phyloP scores from a whole-genome alignment of 2,113 vertebrate genomes.

The Tenrec ecaudatus region DNA sequence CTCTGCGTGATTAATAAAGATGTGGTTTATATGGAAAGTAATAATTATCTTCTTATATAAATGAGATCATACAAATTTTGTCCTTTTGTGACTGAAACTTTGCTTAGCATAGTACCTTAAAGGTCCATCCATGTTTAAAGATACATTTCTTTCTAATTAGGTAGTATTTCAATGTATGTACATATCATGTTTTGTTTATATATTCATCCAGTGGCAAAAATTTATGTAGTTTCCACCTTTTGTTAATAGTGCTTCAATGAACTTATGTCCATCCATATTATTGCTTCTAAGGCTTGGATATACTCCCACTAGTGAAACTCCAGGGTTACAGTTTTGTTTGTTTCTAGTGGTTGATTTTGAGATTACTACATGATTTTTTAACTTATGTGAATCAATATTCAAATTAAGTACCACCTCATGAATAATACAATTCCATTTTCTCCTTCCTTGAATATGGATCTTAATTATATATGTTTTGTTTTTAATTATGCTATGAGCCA shows the following conservation, averaged over 20 bases:
- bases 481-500: not conserved
- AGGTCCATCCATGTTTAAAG: not conserved
- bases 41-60: not conserved
- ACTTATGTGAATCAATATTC: not conserved
- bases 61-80: not conserved
- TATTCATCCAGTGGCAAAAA: not conserved
- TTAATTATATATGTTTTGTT: not conserved
- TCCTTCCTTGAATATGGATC: not conserved
- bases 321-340: not conserved
- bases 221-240: not conserved
- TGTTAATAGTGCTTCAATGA: not conserved
- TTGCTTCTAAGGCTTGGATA: not conserved
- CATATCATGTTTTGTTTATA: not conserved
- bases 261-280: not conserved
- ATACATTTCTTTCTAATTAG: not conserved
- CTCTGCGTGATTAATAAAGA: too few relatives aligned
- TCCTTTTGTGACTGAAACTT: not conserved
- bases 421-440: not conserved
- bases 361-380: not conserved
- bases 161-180: not conserved
- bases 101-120: not conserved
- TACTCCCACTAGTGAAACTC: not conserved
- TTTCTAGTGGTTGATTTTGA: too few relatives aligned
- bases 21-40: too few relatives aligned
- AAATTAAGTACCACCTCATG: not conserved